Evolutionary conservation across 2,888 invertebrate genomes (phyloP), one percentile per base, ranked within the genome.

Genomic region (Steromphala cineraria): DNA sequence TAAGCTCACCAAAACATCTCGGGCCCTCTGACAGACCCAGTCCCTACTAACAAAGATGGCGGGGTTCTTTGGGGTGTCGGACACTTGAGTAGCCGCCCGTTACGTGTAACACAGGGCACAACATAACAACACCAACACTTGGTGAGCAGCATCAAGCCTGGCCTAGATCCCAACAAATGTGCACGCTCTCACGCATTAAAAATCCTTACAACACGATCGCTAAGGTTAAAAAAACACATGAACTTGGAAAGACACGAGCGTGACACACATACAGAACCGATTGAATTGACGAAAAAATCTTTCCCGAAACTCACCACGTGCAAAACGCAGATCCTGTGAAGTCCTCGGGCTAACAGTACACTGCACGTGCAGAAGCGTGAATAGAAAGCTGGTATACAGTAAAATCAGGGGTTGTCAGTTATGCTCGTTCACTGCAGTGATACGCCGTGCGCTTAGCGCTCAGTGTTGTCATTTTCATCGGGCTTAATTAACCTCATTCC

Each of bases 401-500:
- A 28, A 62, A 40, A 62, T 28, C 40, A 52, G 52, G 21, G 67
- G 67, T 52, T 78, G 78, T 78, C 78, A 78, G 53, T 19, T 31
- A n/a, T 36, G 46, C 52, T 40, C 17, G 62, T 24, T n/a, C 17
- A 31, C 28, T 71, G 36, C 36, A 36, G 71, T 36, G 36, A 76
- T 55, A 74, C 62, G 75, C 55, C 53, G 74, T 53, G 74, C 75
- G 74, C 28, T 78, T 67, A 19, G 52, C 67, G 74, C 40, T 53
- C 53, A 40, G 71, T 79, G 79, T 79, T 79, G 79, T 79, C 79
- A 79, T 79, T 79, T 79, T 36, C 79, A 74, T 75, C 53, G 74
- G 55, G 75, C 46, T 75, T 79, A 79, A 79, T 79, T 79, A 79
- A 79, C 79, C 79, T 53, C 79, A 79, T 79, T 79, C 79, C 79